Base-by-base conservation (phyloP, 2,113 vertebrate species). In the Mesitornis unicolor region DNA sequence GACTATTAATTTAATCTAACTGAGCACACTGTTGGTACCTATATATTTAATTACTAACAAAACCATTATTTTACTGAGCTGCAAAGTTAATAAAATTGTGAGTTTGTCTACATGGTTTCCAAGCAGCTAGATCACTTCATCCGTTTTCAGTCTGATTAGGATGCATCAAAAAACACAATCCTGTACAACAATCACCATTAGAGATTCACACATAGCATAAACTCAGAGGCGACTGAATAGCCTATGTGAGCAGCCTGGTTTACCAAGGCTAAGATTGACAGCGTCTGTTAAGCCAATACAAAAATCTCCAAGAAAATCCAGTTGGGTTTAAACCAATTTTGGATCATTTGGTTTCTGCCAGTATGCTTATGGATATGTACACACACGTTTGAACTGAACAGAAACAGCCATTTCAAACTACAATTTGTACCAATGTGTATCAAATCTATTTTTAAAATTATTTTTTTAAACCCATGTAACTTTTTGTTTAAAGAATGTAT, bases 181-280 rank as follows among this genome's bases (percentile, higher is more conserved):
- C 18, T 56, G 29, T 29, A 36, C 25, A 89, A 70, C 7, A 67
- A 82, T 10, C n/a, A 65, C 26, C 24, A 20, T 36, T 22, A 68
- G 7, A 84, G 10, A 94, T 6, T 70, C 7, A 21, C 22, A 77
- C 0, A 0, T 1, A 42, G 51, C 65, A 89, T 16, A 20, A 71
- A 67, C 51, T 81, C 18, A 16, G 51, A 43, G 38, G 38, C 0
- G 0, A 64, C 10, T 63, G 53, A 77, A 51, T 0, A 75, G 63
- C 31, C 22, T 13, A 2, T 0, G 4, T 1, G 2, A 43, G 64
- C 56, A 85, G 36, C 20, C n/a, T 73, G 22, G 9, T 1, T 35
- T 50, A 61, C 17, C 25, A 67, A 65, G 50, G 45, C 79, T 19
- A 21, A 53, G 42, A 29, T 2, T n/a, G 24, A 36, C n/a, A 75